A percentile compares a stretch with the other conserved stretches of the same genome.
Evolutionary conservation across 2,113 vertebrate species (phyloP).

Genomic region (Catharus minimus): DNA sequence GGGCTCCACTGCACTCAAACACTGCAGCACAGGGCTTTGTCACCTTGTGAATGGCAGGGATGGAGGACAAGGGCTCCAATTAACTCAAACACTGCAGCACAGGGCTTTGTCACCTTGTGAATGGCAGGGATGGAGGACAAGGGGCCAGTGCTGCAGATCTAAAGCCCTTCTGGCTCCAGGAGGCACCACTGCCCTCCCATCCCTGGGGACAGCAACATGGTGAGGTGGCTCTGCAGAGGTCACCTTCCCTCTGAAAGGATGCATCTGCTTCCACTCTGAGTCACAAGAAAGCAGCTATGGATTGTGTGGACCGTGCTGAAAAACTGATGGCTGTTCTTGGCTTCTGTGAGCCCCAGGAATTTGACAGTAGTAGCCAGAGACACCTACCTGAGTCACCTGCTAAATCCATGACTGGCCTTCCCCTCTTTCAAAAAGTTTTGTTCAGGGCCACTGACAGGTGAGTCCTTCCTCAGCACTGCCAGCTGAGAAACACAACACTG

Average conservation of each 20-base stretch:
- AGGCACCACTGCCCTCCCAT: not conserved
- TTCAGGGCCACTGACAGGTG: not conserved
- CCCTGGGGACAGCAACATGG: not conserved
- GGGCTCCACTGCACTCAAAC: too few species aligned
- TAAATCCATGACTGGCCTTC: not conserved
- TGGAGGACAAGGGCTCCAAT: too few species aligned
- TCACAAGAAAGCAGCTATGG: not conserved
- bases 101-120: accelerated
- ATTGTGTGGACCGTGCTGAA: not conserved
- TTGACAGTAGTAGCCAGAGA: not conserved
- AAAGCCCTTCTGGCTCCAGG: not conserved
- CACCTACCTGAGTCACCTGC: not conserved
- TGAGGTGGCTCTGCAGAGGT: not conserved
- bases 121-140: not conserved
- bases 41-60: accelerated
- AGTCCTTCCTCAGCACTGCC: not conserved
- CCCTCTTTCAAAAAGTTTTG: not conserved
- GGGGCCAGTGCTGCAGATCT: not conserved
- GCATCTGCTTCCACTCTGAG: not conserved
- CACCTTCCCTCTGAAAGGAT: not conserved
- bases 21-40: too few species aligned
- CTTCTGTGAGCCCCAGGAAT: not conserved
- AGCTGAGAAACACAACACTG: not conserved
- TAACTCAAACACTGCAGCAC: accelerated
- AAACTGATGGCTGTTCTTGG: not conserved